These are phyloP conservation scores for Petrocephalus schoutedeni DNA, from an alignment of 2,797 vertebrate species.

Conservation along the genomic window DNA sequence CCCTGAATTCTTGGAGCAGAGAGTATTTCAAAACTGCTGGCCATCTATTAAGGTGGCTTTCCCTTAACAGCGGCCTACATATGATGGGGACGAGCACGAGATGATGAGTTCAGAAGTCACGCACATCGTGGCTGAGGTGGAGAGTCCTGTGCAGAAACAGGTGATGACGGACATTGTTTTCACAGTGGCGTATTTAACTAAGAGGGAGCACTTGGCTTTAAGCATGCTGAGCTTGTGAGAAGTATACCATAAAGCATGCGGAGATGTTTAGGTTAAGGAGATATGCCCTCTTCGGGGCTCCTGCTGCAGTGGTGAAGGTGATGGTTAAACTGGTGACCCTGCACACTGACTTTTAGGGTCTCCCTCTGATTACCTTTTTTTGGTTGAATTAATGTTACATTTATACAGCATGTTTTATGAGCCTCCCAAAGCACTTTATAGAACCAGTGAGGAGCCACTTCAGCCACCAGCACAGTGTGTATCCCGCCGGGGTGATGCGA, in stretches of 20 bases:
- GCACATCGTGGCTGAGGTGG: slow-evolving; percentile 66
- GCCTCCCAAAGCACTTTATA: background rate
- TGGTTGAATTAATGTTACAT: background rate
- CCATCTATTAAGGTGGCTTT: background rate
- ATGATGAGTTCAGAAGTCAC: slow-evolving; percentile 64
- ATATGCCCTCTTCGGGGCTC: background rate
- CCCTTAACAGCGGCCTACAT: slow-evolving; percentile 62
- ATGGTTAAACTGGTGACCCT: background rate
- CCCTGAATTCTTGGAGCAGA: background rate
- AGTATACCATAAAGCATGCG: background rate
- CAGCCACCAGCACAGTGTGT: background rate
- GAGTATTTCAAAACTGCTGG: background rate
- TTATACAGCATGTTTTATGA: background rate
- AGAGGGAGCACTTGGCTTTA: background rate
- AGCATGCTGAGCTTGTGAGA: background rate
- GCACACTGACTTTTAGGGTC: background rate
- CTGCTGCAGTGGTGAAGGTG: background rate
- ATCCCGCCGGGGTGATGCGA: background rate
- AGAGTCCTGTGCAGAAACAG: slow-evolving; percentile 54
- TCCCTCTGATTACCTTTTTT: background rate
- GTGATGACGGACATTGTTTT: slow-evolving; percentile 35
- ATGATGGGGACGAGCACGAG: slow-evolving; percentile 69
- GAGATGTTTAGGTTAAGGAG: background rate
- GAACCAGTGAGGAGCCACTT: background rate
- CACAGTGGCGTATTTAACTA: background rate